Evolutionary conservation across 64 coral and sea anemone genomes (phyloP).

Genomic region (Porites lutea): DNA sequence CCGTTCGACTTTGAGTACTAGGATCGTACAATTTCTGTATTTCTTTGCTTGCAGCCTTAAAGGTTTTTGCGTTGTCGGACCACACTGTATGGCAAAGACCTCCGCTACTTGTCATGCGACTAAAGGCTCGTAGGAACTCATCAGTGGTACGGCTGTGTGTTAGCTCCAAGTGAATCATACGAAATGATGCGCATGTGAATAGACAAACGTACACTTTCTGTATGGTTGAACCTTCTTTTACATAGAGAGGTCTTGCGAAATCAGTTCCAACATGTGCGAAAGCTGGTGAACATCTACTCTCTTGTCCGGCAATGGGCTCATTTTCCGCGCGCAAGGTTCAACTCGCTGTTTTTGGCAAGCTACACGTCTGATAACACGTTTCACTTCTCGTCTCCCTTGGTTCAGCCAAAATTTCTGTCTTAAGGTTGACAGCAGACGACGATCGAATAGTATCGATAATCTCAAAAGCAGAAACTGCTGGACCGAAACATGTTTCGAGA

Average conservation of each 20-base stretch:
- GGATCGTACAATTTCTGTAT: slow-evolving; percentile 3
- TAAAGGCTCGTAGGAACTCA: slow-evolving; percentile 56
- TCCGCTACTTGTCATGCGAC: slow-evolving; percentile 45
- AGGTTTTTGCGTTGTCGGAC: slow-evolving; percentile 30
- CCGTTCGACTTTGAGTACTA: background rate
- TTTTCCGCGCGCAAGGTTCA: slow-evolving; percentile 24
- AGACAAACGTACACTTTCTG: slow-evolving; percentile 46
- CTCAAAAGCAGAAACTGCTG: no score
- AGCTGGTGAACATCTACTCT: slow-evolving; percentile 13
- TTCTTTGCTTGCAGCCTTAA: slow-evolving; percentile 15
- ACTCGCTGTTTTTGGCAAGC: slow-evolving; percentile 34
- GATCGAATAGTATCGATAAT: no score
- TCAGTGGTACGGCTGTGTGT: slow-evolving; percentile 33
- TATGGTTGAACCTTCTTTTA: slow-evolving; percentile 20
- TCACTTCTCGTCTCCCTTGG: slow-evolving; percentile 24
- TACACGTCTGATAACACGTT: slow-evolving; percentile 22
- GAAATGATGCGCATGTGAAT: slow-evolving; percentile 49
- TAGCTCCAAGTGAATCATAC: slow-evolving; percentile 51
- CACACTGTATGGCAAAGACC: slow-evolving; percentile 18
- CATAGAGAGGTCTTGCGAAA: slow-evolving; percentile 40
- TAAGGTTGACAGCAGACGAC: background rate
- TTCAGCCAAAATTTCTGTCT: slow-evolving; percentile 21
- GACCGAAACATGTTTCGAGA: no score
- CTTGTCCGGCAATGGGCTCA: slow-evolving; percentile 13
- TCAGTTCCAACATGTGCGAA: slow-evolving; percentile 61